phyloP scores from a whole-genome alignment of 2,797 vertebrate species.

The Malurus splendens region DNA sequence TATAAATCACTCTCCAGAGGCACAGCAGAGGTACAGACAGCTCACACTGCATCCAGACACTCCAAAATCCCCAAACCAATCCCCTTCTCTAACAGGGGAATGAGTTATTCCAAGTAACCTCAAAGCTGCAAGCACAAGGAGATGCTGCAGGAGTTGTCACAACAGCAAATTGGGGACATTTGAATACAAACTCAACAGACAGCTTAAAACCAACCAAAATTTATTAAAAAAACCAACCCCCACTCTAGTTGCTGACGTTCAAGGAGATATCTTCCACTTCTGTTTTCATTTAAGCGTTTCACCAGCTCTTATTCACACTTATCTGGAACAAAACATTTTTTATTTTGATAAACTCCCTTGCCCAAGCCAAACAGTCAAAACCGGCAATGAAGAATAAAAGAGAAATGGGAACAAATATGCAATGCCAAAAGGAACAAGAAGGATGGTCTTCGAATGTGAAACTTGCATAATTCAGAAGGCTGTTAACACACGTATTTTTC shows the following conservation, averaged over 20 bases:
- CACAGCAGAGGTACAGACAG: background rate
- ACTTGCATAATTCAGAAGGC: background rate
- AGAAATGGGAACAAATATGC: background rate
- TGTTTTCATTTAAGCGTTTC: background rate
- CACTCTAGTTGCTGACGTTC: background rate
- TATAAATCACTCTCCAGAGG: accelerated
- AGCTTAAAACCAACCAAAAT: background rate
- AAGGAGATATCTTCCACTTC: background rate
- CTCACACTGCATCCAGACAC: background rate
- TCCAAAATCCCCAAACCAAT: background rate
- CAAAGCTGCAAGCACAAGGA: background rate
- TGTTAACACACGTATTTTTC: background rate
- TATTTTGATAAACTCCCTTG: conserved; percentile 9
- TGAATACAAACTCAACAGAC: background rate
- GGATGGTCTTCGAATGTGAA: background rate
- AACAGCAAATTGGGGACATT: background rate
- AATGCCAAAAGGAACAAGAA: conserved; percentile 1
- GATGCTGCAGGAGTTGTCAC: background rate
- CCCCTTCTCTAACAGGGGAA: accelerated
- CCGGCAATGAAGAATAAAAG: background rate
- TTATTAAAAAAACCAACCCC: background rate
- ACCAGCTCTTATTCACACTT: background rate
- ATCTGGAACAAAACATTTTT: conserved; percentile 18
- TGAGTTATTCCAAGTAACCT: accelerated
- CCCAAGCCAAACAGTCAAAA: background rate